Percentiles rank a stretch among this genome's conserved stretches.
Evolutionary conservation across 2,113 vertebrate species (phyloP).

Genomic region (Lontra canadensis): DNA sequence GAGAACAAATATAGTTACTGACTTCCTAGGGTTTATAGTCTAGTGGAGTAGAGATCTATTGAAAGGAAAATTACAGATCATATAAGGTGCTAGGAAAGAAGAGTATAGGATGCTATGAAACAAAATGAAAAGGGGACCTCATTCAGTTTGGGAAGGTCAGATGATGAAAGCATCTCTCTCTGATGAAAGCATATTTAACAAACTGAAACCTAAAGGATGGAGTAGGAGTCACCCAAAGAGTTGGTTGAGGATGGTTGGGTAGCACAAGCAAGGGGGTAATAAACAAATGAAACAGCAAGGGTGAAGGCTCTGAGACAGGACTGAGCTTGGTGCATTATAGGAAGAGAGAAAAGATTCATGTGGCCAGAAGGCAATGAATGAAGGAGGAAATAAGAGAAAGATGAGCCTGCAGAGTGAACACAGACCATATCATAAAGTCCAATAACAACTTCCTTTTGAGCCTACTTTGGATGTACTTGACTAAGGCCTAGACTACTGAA

Average conservation of each 20-base stretch:
- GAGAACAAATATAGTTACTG: not conserved
- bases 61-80: not conserved
- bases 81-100: not conserved
- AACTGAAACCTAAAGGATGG: not conserved
- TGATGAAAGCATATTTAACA: not conserved
- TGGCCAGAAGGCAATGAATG: not conserved
- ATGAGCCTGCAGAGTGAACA: not conserved
- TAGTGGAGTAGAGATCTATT: not conserved
- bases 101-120: not conserved
- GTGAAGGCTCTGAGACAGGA: not conserved
- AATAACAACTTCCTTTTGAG: not conserved
- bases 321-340: not conserved
- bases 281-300: not conserved
- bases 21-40: not conserved
- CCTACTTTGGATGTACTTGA: not conserved
- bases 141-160: slow-evolving; percentile 2
- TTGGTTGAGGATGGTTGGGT: not conserved
- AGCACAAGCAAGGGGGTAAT: not conserved
- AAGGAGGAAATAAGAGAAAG: not conserved
- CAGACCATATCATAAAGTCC: not conserved
- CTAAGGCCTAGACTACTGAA: not conserved
- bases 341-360: not conserved
- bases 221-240: not conserved
- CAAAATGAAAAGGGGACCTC: not conserved
- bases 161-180: not conserved